Conservation (phyloP, 2,888 invertebrate species). For the Troglohyphantes excavatus region DNA sequence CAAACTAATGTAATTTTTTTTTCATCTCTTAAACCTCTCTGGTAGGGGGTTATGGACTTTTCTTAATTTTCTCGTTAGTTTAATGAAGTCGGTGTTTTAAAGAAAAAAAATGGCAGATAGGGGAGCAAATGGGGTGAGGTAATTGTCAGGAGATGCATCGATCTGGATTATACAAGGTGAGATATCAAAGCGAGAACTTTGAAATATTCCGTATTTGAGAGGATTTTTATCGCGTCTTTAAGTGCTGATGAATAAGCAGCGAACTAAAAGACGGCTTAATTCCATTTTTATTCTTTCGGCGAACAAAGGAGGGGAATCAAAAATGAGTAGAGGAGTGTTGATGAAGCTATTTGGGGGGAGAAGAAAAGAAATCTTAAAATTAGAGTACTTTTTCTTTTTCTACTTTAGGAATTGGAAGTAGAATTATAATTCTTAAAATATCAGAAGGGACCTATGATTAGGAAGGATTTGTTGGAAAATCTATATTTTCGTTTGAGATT, state of each 20-base stretch:
- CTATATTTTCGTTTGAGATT: background rate
- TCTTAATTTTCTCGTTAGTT: slow-evolving; percentile 60
- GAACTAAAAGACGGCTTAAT: slow-evolving; percentile 24
- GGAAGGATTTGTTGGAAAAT: background rate
- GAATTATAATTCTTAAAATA: slow-evolving; percentile 1
- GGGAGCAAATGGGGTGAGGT: slow-evolving; percentile 42
- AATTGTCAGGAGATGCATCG: slow-evolving; percentile 39
- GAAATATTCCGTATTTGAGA: slow-evolving; percentile 21
- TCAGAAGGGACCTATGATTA: background rate
- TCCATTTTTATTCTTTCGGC: slow-evolving; percentile 8
- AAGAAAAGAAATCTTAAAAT: background rate
- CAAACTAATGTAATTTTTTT: background rate
- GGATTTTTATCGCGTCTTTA: slow-evolving; percentile 30
- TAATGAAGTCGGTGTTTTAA: slow-evolving; percentile 20
- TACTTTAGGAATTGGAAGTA: background rate
- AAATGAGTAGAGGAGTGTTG: slow-evolving; percentile 14
- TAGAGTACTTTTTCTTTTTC: background rate
- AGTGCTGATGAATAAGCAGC: slow-evolving; percentile 56
- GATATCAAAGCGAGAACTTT: slow-evolving; percentile 16
- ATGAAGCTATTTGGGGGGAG: slow-evolving; percentile 21
- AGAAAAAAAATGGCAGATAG: background rate
- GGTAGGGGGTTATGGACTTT: slow-evolving; percentile 18
- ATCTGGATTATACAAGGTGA: slow-evolving; percentile 38
- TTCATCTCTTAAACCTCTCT: background rate
- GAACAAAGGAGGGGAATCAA: slow-evolving; percentile 6